A percentile compares a stretch with the other conserved stretches of the same genome.
These are phyloP conservation scores for Syrista parreyssii DNA, from an alignment of 2,888 invertebrate species.

Conservation along the genomic window DNA sequence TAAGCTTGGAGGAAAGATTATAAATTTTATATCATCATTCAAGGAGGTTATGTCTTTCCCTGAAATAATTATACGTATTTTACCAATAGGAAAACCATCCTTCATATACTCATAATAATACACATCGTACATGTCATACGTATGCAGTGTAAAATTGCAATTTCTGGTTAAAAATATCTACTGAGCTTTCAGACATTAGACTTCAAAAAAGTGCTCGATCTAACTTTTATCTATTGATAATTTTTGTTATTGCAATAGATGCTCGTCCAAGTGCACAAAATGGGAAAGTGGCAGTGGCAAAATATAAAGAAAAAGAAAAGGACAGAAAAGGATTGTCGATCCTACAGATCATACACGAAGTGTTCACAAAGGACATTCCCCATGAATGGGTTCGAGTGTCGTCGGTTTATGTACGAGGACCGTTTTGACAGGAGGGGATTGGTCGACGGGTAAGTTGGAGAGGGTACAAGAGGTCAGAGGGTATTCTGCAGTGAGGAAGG, in stretches of 20 bases:
- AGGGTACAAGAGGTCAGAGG: conserved; percentile 4
- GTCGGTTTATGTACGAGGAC: conserved; percentile 1
- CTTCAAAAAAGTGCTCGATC: neutral
- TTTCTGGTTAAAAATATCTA: neutral
- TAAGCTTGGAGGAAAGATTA: neutral
- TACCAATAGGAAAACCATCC: neutral
- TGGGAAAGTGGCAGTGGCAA: neutral
- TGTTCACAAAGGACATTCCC: neutral
- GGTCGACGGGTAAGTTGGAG: neutral
- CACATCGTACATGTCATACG: neutral
- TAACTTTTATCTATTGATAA: neutral
- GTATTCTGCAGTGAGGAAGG: neutral
- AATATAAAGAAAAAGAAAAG: neutral
- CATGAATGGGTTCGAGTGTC: conserved; percentile 7
- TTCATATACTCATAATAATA: neutral
- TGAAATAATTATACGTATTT: neutral
- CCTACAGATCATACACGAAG: neutral
- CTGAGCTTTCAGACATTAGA: neutral
- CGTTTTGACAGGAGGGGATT: conserved; percentile 7
- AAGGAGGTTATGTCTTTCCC: neutral
- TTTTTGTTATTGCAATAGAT: neutral
- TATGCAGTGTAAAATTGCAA: too few species aligned
- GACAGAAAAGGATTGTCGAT: neutral
- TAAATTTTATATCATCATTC: neutral
- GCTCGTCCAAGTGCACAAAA: neutral